Percentiles rank a stretch among this genome's conserved stretches.
These are phyloP conservation scores for Sebastes oblongus DNA, from an alignment of 2,797 vertebrate species.

Conservation along the genomic window DNA sequence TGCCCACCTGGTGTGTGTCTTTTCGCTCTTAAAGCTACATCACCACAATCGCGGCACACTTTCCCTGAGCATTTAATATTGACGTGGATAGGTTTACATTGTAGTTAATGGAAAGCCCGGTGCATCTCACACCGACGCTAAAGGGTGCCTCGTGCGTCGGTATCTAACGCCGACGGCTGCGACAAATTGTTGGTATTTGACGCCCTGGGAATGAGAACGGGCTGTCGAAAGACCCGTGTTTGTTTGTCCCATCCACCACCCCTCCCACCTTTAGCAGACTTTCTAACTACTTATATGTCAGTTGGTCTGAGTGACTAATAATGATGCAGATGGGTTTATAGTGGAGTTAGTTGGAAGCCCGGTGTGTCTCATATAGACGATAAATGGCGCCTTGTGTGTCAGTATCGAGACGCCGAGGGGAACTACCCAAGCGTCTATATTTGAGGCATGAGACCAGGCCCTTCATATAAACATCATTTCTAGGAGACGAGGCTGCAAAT, in stretches of 20 bases:
- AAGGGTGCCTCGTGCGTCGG: no score
- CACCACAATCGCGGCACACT: no score
- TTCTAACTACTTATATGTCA: not conserved
- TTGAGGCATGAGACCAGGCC: not conserved
- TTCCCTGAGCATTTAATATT: no score
- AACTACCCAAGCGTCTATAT: not conserved
- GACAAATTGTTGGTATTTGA: no score
- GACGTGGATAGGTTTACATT: no score
- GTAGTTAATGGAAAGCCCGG: no score
- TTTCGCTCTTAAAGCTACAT: no score
- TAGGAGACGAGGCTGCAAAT: not conserved
- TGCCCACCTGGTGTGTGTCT: no score
- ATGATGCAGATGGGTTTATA: not conserved
- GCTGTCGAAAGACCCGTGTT: no score
- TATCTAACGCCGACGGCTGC: no score
- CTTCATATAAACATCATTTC: not conserved
- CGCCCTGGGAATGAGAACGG: not conserved
- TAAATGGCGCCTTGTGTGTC: not conserved
- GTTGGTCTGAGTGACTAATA: not conserved
- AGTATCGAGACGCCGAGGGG: not conserved
- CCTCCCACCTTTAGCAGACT: not conserved
- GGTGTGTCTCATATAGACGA: not conserved
- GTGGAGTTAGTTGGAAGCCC: not conserved
- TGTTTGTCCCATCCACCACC: no score
- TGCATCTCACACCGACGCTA: no score